Evolutionary conservation across 2,888 invertebrate species (phyloP).

Genomic region (Malthinus seriepunctatus): DNA sequence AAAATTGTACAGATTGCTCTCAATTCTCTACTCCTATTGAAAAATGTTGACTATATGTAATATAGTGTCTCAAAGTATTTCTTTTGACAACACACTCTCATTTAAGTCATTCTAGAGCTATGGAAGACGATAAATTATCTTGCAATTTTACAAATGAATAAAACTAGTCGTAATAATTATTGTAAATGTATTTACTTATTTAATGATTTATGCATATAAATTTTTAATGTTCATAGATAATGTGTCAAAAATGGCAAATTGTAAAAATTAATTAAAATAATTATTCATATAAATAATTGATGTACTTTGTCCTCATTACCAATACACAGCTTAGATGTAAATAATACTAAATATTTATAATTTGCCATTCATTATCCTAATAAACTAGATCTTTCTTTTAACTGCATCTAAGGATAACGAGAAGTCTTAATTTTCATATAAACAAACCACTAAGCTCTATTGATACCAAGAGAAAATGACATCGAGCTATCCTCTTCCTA

Average conservation of each 20-base stretch:
- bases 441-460: no score
- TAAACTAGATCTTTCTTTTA: neutral
- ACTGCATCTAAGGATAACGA: neutral
- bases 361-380: conserved; percentile 4
- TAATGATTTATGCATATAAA: conserved; percentile 13
- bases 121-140: neutral
- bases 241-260: conserved; percentile 8
- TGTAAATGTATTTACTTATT: conserved; percentile 6
- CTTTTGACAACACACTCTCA: no score
- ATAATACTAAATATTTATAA: neutral
- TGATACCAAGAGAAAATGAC: no score
- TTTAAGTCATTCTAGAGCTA: no score
- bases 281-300: neutral
- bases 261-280: neutral
- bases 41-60: no score
- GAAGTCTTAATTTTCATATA: neutral
- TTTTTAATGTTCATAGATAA: conserved; percentile 6
- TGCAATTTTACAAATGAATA: neutral
- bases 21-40: no score
- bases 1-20: no score
- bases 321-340: neutral
- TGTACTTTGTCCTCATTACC: neutral
- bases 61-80: no score
- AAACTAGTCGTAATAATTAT: neutral
- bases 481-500: no score